These are phyloP conservation scores for Silurus meridionalis DNA, from an alignment of 2,113 vertebrate species.

Conservation along the genomic window DNA sequence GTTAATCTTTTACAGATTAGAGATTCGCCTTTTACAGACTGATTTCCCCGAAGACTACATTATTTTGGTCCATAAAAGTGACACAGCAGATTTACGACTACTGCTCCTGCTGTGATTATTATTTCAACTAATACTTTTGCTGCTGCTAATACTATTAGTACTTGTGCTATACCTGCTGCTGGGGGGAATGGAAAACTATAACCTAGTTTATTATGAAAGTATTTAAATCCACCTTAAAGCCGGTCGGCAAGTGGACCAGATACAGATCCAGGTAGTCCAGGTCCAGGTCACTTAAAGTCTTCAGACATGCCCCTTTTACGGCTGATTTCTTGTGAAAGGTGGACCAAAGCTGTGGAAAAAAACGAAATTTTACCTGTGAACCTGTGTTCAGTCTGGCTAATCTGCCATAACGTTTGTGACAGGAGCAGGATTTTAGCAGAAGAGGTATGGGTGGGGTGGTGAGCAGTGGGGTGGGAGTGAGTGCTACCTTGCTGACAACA, in stretches of 20 bases:
- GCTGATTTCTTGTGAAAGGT: conserved; percentile 82
- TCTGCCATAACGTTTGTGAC: not conserved
- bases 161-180: too few species aligned
- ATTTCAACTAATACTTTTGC: not conserved
- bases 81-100: not conserved
- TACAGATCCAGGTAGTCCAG: conserved; percentile 91
- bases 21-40: too few species aligned
- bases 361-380: not conserved
- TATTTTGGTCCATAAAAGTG: not conserved
- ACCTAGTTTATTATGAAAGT: too few species aligned
- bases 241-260: conserved; percentile 89
- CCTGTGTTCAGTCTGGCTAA: not conserved
- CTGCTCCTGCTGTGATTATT: not conserved
- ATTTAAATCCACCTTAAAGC: conserved; percentile 79
- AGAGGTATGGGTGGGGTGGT: too few species aligned
- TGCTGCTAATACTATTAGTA: not conserved
- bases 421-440: not conserved
- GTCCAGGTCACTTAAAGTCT: conserved; percentile 82
- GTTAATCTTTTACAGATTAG: too few species aligned
- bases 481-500: conserved; percentile 75
- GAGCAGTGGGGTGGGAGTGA: not conserved
- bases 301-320: conserved; percentile 81
- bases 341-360: conserved; percentile 81
- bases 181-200: too few species aligned
- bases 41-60: not conserved